Percentiles rank a stretch among this genome's conserved stretches.
Evolutionary conservation across 2,113 vertebrate species (phyloP).

Genomic region (Cochlearius cochlearius): DNA sequence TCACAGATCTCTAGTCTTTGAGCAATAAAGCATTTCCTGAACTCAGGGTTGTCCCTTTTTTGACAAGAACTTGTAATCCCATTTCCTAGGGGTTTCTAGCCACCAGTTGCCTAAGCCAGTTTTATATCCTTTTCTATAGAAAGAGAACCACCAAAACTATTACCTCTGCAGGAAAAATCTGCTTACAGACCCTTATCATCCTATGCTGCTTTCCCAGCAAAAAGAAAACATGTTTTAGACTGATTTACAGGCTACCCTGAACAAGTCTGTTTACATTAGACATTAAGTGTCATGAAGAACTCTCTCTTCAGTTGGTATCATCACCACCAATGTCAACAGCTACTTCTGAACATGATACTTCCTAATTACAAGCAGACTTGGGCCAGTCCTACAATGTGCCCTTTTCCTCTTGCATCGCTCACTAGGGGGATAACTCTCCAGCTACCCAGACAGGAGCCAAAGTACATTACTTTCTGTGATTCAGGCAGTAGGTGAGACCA

Average conservation of each 20-base stretch:
- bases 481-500: background rate
- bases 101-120: background rate
- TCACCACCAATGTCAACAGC: background rate
- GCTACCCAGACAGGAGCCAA: background rate
- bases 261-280: background rate
- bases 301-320: background rate
- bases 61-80: background rate
- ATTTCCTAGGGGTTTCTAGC: background rate
- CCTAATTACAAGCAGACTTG: background rate
- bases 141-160: background rate
- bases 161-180: background rate
- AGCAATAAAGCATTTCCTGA: background rate
- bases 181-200: background rate
- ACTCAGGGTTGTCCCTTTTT: background rate
- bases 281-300: background rate
- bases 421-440: background rate
- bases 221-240: background rate
- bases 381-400: background rate
- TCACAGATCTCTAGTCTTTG: background rate
- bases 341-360: background rate
- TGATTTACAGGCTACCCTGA: background rate
- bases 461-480: background rate
- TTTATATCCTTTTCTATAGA: background rate
- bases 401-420: background rate
- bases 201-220: background rate